These are phyloP conservation scores for Erinaceus europaeus DNA, from an alignment of 2,113 vertebrate genomes.

Conservation along the genomic window DNA sequence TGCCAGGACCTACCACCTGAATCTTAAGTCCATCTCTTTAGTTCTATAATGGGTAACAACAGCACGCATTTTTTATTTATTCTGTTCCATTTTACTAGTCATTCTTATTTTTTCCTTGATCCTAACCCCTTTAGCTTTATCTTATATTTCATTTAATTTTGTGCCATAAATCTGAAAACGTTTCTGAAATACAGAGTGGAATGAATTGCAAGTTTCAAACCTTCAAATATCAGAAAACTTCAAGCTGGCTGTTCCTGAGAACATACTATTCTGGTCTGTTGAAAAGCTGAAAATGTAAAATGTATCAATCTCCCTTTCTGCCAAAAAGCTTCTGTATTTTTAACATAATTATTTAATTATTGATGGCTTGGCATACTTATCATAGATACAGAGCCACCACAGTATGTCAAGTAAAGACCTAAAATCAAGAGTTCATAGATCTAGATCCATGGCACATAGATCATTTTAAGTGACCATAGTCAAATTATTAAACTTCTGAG, in stretches of 20 bases:
- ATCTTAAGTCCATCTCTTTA: neutral
- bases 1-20: neutral
- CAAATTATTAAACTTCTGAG: neutral
- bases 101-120: neutral
- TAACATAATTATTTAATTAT: no score
- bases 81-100: neutral
- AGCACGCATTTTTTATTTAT: neutral
- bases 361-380: no score
- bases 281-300: neutral
- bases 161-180: neutral
- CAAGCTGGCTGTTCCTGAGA: neutral
- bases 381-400: neutral
- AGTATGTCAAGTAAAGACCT: neutral
- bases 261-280: neutral
- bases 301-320: neutral
- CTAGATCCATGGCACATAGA: neutral
- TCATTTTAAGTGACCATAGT: neutral
- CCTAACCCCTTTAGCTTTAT: neutral
- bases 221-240: constrained; percentile 17
- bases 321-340: neutral
- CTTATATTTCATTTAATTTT: neutral
- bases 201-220: constrained; percentile 16
- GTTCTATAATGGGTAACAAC: rapidly evolving
- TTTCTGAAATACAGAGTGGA: constrained; percentile 14
- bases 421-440: neutral